Base-by-base conservation (phyloP, 2,888 invertebrate genomes). In the Thysanoteuthis rhombus region DNA sequence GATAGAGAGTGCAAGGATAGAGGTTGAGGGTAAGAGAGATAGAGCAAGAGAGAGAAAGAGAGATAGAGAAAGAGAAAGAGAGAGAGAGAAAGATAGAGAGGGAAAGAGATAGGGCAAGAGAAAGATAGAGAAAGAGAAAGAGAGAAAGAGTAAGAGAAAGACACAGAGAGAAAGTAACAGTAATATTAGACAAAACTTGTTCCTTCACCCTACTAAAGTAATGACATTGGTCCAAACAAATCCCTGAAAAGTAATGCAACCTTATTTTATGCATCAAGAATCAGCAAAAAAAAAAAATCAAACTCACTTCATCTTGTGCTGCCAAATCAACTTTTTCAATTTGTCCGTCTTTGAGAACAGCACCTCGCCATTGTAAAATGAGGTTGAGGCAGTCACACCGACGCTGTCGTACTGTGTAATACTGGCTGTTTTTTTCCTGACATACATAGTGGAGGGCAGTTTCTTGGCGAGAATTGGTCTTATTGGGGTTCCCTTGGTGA, bases 401-500 rank as follows among this genome's bases (percentile, higher is more conserved):
- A 36, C 98, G 96, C 95, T 96, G 95, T 94, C 96, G 96, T 45
- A 96, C 96, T 52, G 96, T 95, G 93, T 95, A 95, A 75, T 95
- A 96, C 94, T 96, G 95, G 16, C 95, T 94, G 93, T 95, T 95
- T 93, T 95, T 95, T 94, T 96, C 96, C 95, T 95, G 96, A 95
- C 98, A 98, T 58, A 98, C 98, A 95, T 97, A 97, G 96, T 98
- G 98, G 94, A 98, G 97, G 22, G 98, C 97, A 1, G 98, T 98
- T 96, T 98, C 98, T 95, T 98, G 98, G 92, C 97, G 97, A 38
- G 97, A 97, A 96, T 98, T 98, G 94, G 97, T 97, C 97, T 98
- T 98, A 97, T 98, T 98, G 39, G 98, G 98, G 96, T 98, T 98
- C 22, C 98, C 98, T 58, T 97, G 97, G 94, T 98, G 97, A 94